phyloP scores from a whole-genome alignment of 2,888 invertebrate species.

The Protonemura montana region DNA sequence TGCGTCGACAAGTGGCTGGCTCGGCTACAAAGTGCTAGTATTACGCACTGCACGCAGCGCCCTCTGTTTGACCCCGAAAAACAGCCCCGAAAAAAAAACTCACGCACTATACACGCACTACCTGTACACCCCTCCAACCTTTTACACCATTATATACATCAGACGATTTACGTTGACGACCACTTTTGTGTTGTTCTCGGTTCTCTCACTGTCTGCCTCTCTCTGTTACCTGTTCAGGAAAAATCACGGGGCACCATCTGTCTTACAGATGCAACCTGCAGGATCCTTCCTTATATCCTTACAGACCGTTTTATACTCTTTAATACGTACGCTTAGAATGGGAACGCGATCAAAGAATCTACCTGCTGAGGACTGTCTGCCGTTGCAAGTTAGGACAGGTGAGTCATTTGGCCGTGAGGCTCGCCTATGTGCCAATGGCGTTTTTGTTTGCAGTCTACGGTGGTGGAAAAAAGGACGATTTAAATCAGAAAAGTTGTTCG shows the following conservation, averaged over 20 bases:
- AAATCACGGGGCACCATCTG: neutral
- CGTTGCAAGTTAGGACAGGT: conserved; percentile 7
- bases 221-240: neutral
- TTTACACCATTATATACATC: neutral
- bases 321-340: neutral
- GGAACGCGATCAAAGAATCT: neutral
- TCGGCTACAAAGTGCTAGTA: conserved; percentile 44
- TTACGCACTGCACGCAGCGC: conserved; percentile 22
- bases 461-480: neutral
- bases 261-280: neutral
- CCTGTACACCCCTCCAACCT: neutral
- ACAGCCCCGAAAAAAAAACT: conserved; percentile 26
- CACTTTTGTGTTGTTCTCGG: conserved; percentile 14
- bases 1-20: conserved; percentile 36
- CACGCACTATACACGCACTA: conserved; percentile 8
- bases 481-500: neutral
- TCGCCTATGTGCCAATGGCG: conserved; percentile 18
- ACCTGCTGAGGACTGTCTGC: neutral
- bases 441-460: conserved; percentile 10
- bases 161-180: neutral
- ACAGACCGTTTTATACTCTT: neutral
- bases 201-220: neutral
- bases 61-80: conserved; percentile 44
- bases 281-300: neutral
- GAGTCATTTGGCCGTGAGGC: conserved; percentile 10